Percentiles rank a stretch among this genome's conserved stretches.
These are phyloP conservation scores for Picathartes gymnocephalus DNA, from an alignment of 2,113 vertebrate species.

Conservation along the genomic window DNA sequence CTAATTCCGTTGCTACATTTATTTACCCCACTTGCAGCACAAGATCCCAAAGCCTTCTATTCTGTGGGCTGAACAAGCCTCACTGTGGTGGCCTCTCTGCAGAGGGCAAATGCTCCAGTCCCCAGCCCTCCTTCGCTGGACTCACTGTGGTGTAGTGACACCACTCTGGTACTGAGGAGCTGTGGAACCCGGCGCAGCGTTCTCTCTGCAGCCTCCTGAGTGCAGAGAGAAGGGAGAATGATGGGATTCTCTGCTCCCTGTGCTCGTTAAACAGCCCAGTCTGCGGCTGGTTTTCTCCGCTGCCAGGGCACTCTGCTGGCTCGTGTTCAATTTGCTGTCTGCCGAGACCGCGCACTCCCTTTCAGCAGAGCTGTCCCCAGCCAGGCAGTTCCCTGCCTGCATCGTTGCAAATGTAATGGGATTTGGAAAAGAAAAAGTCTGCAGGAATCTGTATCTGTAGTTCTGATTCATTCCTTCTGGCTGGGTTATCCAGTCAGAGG, in stretches of 20 bases:
- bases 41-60: background rate
- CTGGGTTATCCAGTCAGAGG: background rate
- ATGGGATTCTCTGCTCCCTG: background rate
- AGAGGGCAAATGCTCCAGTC: background rate
- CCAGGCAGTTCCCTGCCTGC: background rate
- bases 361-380: background rate
- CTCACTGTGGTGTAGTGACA: background rate
- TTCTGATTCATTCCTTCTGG: background rate
- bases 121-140: background rate
- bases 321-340: background rate
- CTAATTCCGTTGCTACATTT: background rate
- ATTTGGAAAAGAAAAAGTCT: background rate
- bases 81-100: background rate
- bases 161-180: background rate
- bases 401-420: background rate
- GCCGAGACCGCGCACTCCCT: background rate
- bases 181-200: background rate
- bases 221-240: background rate
- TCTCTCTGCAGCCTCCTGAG: background rate
- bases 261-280: background rate
- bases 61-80: background rate
- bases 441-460: background rate
- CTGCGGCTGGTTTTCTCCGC: background rate
- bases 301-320: background rate
- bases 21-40: background rate